These are phyloP conservation scores for Rhimphoctona megacephalus DNA, from an alignment of 2,888 invertebrate genomes.

Conservation along the genomic window DNA sequence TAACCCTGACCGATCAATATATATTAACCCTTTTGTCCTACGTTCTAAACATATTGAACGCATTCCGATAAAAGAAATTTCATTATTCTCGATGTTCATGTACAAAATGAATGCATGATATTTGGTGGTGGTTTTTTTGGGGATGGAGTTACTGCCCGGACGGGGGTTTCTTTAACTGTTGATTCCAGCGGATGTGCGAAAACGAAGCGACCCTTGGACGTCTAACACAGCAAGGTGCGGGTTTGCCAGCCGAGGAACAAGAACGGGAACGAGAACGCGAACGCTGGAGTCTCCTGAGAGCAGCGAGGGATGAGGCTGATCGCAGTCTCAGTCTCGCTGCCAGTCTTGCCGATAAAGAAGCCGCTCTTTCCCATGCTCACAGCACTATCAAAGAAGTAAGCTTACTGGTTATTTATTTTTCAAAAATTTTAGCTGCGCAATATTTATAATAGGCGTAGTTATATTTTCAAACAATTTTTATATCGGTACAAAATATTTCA, in stretches of 20 bases:
- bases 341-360: slow-evolving; percentile 94
- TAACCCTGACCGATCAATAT: no score
- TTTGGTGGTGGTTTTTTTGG: slow-evolving; percentile 78
- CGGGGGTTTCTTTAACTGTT: slow-evolving; percentile 82
- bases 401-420: slow-evolving; percentile 24
- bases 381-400: slow-evolving; percentile 93
- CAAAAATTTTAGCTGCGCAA: background rate
- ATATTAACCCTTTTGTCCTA: no score
- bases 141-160: slow-evolving; percentile 83
- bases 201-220: slow-evolving; percentile 92
- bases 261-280: slow-evolving; percentile 92
- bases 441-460: no score
- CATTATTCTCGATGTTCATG: background rate
- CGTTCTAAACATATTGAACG: no score
- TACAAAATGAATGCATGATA: slow-evolving; percentile 52
- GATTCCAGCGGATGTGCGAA: slow-evolving; percentile 91
- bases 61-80: background rate
- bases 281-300: slow-evolving; percentile 94
- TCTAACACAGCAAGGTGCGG: slow-evolving; percentile 94
- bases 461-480: background rate
- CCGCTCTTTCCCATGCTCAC: slow-evolving; percentile 93
- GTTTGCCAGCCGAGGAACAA: slow-evolving; percentile 94
- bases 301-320: slow-evolving; percentile 96
- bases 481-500: background rate
- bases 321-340: slow-evolving; percentile 94